A percentile compares a stretch with the other conserved stretches of the same genome.
phyloP scores from a whole-genome alignment of 2,113 vertebrate genomes.

The Corvus cornix region DNA sequence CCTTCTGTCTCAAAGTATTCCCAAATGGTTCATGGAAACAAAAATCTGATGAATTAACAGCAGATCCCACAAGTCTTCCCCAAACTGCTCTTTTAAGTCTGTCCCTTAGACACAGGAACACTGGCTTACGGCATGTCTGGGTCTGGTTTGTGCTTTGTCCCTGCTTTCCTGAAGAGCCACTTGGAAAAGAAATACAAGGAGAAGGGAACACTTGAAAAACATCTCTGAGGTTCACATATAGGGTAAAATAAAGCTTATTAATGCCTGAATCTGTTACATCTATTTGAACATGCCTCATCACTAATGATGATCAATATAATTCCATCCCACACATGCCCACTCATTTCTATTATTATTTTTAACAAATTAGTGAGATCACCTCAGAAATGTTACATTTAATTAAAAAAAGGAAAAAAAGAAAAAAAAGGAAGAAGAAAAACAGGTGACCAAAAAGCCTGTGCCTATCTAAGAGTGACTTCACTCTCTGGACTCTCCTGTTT shows the following conservation, averaged over 20 bases:
- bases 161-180: not conserved
- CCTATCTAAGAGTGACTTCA: not conserved
- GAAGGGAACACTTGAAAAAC: constrained; percentile 10
- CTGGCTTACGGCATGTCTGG: not conserved
- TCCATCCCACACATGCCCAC: constrained; percentile 41
- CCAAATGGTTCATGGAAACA: not conserved
- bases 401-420: not conserved
- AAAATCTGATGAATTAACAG: not conserved
- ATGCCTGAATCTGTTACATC: not conserved
- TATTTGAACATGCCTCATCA: constrained; percentile 13
- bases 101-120: not conserved
- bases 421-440: not conserved
- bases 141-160: not conserved
- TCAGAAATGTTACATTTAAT: not conserved
- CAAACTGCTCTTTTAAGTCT: constrained; percentile 10
- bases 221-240: constrained; percentile 30
- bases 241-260: constrained; percentile 34
- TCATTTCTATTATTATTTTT: constrained; percentile 49
- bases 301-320: constrained; percentile 12
- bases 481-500: not conserved
- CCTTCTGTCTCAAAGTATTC: not conserved
- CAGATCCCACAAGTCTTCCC: constrained; percentile 32
- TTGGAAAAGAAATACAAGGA: not conserved
- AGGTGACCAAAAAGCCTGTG: constrained; percentile 20
- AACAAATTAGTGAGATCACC: constrained; percentile 35